These are phyloP conservation scores for Dryobota labecula DNA, from an alignment of 2,888 invertebrate genomes.

Conservation along the genomic window DNA sequence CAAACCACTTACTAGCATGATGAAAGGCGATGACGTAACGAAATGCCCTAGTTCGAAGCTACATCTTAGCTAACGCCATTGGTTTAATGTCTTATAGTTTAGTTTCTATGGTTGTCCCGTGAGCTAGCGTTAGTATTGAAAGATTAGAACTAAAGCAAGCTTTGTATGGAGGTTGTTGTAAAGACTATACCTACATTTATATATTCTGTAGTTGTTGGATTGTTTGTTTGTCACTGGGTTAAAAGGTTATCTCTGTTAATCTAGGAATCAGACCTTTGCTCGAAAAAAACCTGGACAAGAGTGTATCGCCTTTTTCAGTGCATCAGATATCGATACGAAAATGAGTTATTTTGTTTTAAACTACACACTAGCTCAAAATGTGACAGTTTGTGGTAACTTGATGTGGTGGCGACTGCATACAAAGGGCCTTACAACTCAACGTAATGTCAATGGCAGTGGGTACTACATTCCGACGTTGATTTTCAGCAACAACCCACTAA, in stretches of 20 bases:
- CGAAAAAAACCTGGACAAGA: not conserved
- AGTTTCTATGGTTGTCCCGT: slow-evolving; percentile 5
- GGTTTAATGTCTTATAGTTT: slow-evolving; percentile 12
- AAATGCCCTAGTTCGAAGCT: slow-evolving; percentile 49
- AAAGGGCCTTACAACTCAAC: not conserved
- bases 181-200: not conserved
- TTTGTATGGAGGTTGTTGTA: not conserved
- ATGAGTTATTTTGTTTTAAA: not conserved
- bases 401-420: too few relatives aligned
- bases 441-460: not conserved
- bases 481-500: not conserved
- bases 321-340: not conserved
- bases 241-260: not conserved
- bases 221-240: not conserved
- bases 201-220: not conserved
- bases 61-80: slow-evolving; percentile 42
- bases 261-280: not conserved
- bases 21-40: slow-evolving; percentile 54
- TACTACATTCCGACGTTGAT: not conserved
- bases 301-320: not conserved
- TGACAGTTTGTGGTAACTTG: too few relatives aligned
- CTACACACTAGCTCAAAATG: not conserved
- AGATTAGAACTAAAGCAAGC: not conserved
- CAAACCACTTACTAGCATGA: slow-evolving; percentile 31
- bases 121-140: not conserved